phyloP scores from a whole-genome alignment of 2,113 vertebrate species.

The Nyctibius bracteatus region DNA sequence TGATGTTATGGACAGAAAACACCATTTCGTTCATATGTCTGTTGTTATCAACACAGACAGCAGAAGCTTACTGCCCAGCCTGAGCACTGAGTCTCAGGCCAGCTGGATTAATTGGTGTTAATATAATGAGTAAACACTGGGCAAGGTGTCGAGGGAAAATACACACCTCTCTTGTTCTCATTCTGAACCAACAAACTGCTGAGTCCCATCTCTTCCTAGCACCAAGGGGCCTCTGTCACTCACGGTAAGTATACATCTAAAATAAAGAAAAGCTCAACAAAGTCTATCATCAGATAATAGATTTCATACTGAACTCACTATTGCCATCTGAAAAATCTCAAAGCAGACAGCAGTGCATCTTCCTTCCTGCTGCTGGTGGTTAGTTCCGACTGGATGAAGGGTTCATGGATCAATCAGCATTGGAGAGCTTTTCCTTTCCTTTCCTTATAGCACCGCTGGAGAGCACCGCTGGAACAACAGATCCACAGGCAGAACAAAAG shows the following conservation, averaged over 20 bases:
- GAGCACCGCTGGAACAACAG: not conserved
- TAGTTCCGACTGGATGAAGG: not conserved
- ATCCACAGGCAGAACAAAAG: not conserved
- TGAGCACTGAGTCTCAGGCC: not conserved
- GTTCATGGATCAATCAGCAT: not conserved
- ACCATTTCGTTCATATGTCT: not conserved
- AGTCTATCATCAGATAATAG: not conserved
- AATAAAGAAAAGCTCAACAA: not conserved
- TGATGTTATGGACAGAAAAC: not conserved
- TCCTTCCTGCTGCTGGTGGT: not conserved
- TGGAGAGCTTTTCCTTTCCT: not conserved
- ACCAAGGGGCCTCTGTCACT: not conserved
- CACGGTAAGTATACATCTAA: not conserved
- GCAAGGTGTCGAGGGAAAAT: not conserved
- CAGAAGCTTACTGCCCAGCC: not conserved
- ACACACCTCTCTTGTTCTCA: not conserved
- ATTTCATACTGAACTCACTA: not conserved
- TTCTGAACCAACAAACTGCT: not conserved
- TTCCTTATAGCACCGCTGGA: not conserved
- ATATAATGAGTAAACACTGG: not conserved
- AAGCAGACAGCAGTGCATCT: not conserved
- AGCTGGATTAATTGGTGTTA: not conserved
- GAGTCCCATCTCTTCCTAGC: not conserved
- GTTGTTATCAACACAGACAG: not conserved
- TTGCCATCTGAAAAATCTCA: not conserved